Evolutionary conservation across 2,888 invertebrate species (phyloP).

Genomic region (Microctonus brassicae): DNA sequence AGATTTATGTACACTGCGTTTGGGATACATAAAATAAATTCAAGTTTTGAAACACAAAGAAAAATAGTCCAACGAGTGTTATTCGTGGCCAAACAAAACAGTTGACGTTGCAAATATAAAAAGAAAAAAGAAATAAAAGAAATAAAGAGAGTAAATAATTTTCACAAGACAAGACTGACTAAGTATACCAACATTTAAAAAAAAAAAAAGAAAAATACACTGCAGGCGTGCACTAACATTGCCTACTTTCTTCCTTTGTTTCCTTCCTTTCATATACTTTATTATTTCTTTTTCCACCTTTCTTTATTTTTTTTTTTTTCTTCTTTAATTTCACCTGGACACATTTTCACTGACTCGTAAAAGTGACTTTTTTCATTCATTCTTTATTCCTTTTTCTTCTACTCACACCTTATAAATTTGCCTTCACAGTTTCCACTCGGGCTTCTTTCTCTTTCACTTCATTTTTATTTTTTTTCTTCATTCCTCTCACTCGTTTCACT

Average conservation of each 20-base stretch:
- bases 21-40: neutral
- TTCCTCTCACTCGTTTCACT: too few species aligned
- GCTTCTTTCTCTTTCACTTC: neutral
- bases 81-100: constrained; percentile 6
- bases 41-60: neutral
- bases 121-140: constrained; percentile 6
- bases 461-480: neutral
- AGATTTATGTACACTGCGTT: neutral
- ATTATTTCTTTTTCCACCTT: neutral
- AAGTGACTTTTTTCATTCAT: constrained; percentile 10
- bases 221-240: neutral
- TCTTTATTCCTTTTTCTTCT: neutral
- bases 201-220: constrained; percentile 2
- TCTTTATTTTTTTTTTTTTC: neutral
- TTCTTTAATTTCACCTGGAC: constrained; percentile 26
- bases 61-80: neutral
- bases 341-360: constrained; percentile 23
- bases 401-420: neutral
- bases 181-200: neutral
- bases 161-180: constrained; percentile 1
- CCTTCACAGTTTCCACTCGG: neutral
- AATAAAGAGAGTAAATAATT: constrained; percentile 12
- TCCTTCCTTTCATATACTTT: neutral
- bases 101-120: constrained; percentile 9
- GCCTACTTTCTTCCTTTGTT: neutral